A percentile compares a stretch with the other conserved stretches of the same genome.
These are phyloP conservation scores for Passer domesticus DNA, from an alignment of 2,113 vertebrate species.

Conservation along the genomic window DNA sequence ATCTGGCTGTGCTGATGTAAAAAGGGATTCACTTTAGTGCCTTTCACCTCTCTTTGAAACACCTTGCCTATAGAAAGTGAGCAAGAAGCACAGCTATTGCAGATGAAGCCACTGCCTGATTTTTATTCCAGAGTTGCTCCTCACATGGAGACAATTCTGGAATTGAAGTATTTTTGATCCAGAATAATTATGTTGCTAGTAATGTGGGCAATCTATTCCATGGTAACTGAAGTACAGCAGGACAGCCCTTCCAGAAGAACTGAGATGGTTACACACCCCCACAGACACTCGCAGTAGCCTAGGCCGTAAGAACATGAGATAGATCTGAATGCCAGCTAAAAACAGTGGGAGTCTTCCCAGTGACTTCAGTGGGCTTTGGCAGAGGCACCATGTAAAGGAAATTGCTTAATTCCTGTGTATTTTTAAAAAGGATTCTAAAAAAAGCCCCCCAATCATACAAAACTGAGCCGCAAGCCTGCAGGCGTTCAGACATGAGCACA, in stretches of 20 bases:
- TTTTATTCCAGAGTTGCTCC: neutral
- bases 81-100: neutral
- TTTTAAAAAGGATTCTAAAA: slow-evolving; percentile 22
- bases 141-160: neutral
- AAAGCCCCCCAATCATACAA: neutral
- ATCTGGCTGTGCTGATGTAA: neutral
- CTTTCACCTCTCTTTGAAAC: neutral
- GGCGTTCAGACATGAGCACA: neutral
- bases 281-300: neutral
- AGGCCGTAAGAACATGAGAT: neutral
- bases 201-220: neutral
- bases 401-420: slow-evolving; percentile 41
- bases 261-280: neutral
- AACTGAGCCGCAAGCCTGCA: neutral
- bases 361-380: slow-evolving; percentile 40
- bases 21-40: neutral
- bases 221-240: neutral
- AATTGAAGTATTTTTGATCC: neutral
- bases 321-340: neutral
- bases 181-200: neutral
- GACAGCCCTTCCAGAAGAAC: neutral
- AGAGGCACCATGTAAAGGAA: slow-evolving; percentile 22
- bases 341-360: slow-evolving; percentile 37
- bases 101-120: neutral
- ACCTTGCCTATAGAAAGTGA: neutral